phyloP scores from a whole-genome alignment of 2,797 vertebrate species.

The Buphagus erythrorhynchus region DNA sequence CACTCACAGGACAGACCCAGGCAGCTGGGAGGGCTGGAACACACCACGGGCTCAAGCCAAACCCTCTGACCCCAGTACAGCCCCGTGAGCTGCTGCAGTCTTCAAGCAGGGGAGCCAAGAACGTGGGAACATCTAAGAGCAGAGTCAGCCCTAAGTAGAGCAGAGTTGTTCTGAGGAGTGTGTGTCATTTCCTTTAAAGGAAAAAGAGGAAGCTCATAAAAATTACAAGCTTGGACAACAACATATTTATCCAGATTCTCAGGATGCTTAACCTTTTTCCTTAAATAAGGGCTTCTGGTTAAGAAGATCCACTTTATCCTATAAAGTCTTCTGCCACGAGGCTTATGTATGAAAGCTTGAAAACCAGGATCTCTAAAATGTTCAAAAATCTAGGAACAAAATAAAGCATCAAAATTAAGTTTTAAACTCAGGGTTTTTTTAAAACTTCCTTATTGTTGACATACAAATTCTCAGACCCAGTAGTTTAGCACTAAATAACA shows the following conservation, averaged over 20 bases:
- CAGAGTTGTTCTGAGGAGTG: not conserved
- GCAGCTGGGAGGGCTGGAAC: not conserved
- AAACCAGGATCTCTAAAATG: not conserved
- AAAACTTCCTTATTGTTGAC: not conserved
- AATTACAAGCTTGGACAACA: not conserved
- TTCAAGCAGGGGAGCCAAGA: not conserved
- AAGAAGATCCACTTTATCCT: not conserved
- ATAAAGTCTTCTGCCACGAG: not conserved
- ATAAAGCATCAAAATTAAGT: not conserved
- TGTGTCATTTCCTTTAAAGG: not conserved
- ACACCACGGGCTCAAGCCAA: not conserved
- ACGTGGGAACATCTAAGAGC: not conserved
- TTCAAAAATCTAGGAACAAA: not conserved
- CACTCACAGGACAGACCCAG: not conserved
- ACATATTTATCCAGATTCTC: not conserved
- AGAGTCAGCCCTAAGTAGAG: not conserved
- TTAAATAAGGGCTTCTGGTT: not conserved
- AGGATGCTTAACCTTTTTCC: not conserved
- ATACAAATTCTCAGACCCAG: not conserved
- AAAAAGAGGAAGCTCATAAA: not conserved
- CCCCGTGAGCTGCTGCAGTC: not conserved
- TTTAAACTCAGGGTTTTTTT: fast-evolving
- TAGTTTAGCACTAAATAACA: not conserved
- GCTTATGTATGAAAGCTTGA: not conserved
- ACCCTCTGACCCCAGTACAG: not conserved